A percentile compares a stretch with the other conserved stretches of the same genome.
Evolutionary conservation across 35 echinoderm and acorn worm genomes (phyloP).

Genomic region (Heliocidaris erythrogramma): DNA sequence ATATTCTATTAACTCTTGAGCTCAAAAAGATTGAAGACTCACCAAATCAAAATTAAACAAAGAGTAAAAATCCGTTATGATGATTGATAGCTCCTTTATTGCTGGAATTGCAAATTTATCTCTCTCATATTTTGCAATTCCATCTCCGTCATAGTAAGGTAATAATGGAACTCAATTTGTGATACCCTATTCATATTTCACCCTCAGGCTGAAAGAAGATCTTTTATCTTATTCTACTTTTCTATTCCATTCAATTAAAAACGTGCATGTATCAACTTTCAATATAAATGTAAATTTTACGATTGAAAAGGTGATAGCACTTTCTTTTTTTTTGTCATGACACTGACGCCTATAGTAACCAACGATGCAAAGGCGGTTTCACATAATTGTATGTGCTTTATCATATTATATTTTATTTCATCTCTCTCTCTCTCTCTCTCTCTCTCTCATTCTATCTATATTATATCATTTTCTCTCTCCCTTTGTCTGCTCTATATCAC

Average conservation of each 20-base stretch:
- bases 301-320: not conserved
- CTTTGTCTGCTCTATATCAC: no score
- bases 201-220: not conserved
- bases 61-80: not conserved
- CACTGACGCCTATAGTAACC: no score
- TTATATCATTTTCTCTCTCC: no score
- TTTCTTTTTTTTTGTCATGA: not conserved
- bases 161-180: not conserved
- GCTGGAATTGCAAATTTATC: no score
- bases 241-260: not conserved
- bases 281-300: not conserved
- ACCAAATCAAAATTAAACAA: not conserved
- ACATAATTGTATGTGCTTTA: no score
- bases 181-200: not conserved
- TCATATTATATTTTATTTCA: no score
- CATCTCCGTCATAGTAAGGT: not conserved
- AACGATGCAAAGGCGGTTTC: no score
- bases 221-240: not conserved
- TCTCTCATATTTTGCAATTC: not conserved
- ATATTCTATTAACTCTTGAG: not conserved
- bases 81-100: not conserved
- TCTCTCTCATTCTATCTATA: no score
- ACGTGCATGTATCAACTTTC: not conserved
- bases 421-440: no score
- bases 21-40: not conserved